phyloP scores from a whole-genome alignment of 2,113 vertebrate genomes.

The Caranx ignobilis region DNA sequence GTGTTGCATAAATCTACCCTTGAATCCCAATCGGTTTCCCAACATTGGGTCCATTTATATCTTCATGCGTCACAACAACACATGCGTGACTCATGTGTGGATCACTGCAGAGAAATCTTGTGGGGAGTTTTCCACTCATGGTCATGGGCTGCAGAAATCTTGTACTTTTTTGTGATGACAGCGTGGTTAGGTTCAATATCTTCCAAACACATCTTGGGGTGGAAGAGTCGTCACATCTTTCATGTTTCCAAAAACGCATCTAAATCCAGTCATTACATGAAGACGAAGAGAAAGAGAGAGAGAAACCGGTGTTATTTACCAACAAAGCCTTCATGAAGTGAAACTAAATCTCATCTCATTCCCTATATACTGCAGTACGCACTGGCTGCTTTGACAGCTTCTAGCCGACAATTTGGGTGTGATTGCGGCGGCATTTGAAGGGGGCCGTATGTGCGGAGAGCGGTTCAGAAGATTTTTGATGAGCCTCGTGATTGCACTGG shows the following conservation, averaged over 20 bases:
- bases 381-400: constrained; percentile 16
- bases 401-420: constrained; percentile 59
- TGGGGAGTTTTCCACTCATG: constrained; percentile 49
- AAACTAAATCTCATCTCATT: constrained; percentile 24
- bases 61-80: constrained; percentile 59
- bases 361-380: constrained; percentile 16
- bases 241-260: constrained; percentile 6
- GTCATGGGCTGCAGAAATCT: constrained; percentile 37
- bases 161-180: constrained; percentile 68
- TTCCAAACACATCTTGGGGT: neutral
- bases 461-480: constrained; percentile 68
- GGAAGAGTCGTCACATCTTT: neutral
- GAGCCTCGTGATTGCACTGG: constrained; percentile 78
- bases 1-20: constrained; percentile 29
- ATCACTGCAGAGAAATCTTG: constrained; percentile 54
- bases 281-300: neutral
- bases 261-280: neutral
- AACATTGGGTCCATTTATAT: constrained; percentile 41
- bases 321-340: constrained; percentile 19
- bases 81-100: constrained; percentile 64
- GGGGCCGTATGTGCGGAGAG: constrained; percentile 43
- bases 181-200: constrained; percentile 26
- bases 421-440: constrained; percentile 53
- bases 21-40: constrained; percentile 48
- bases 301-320: constrained; percentile 23